Evolutionary conservation across 1,140 invertebrate species (phyloP), one percentile per base, ranked within the genome.

Genomic region (Campodea augens): DNA sequence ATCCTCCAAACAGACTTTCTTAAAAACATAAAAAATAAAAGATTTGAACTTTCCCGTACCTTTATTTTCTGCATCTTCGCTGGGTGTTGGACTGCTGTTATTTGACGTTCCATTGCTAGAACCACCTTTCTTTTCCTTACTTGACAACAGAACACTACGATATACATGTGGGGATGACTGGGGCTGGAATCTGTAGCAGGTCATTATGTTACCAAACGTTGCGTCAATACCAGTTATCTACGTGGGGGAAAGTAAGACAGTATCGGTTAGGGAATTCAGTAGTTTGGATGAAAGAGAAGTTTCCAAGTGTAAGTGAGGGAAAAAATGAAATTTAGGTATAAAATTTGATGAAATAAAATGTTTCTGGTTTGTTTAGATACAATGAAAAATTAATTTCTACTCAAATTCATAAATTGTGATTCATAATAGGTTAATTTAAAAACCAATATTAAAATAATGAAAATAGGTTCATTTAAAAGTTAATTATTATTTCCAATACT

Each of bases 121-220:
- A 25, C 12, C 15, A n/a, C 47, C 47, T 13, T 37, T 39, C 47
- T 22, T 55, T 55, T 23, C 63, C 48, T 13, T 54, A 53, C 24
- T 60, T 55, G 23, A 57, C 21, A 91, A 73, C 23, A 91, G 64
- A 32, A 97, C 90, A 56, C 81, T 84, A 52, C 90, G 70, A 60
- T 97, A 97, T 18, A 96, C 85, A 65, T 88, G 75, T 47, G 79
- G 86, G 24, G 77, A 77, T 10, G 89, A 82, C 60, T 97, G 87
- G 4, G 90, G 91, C 56, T 96, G 86, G 42, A 79, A 68, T 57
- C 90, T 67, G 59, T 96, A 97, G 58, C 80, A 85, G 44, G 78
- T 73, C 89, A 97, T 96, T 38, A 97, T 93, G 51, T 92, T 82
- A 38, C 80, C 81, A 61, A 96, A 95, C 39, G 77, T 75, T 53